Conservation (phyloP, 2,113 vertebrate species). For the Vimba vimba region DNA sequence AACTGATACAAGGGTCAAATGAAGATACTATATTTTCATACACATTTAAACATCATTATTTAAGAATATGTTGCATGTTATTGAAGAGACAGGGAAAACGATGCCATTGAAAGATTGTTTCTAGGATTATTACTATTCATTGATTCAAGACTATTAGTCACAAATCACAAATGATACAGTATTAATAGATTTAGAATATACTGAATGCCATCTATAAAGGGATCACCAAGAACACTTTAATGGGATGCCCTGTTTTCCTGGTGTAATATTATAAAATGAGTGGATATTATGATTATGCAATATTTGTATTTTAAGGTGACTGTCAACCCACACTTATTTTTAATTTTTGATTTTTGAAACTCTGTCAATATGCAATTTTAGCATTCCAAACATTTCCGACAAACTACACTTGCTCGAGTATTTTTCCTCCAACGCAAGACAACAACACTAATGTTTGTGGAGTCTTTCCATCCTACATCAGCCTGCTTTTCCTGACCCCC, state of each 20-base stretch:
- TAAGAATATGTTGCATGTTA: background rate
- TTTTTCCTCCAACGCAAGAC: background rate
- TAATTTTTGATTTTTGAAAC: background rate
- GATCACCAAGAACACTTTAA: background rate
- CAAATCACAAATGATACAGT: too few relatives aligned
- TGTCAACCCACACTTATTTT: background rate
- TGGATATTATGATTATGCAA: background rate
- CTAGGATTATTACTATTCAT: background rate
- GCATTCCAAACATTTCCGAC: background rate
- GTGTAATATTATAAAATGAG: background rate
- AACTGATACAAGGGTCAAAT: background rate
- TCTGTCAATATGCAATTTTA: background rate
- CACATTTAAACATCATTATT: background rate
- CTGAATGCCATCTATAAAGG: background rate
- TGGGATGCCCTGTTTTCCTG: background rate
- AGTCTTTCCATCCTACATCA: constrained; percentile 36
- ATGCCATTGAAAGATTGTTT: background rate
- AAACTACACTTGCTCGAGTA: background rate
- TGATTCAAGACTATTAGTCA: background rate
- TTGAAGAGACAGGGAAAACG: background rate
- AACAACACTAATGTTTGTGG: background rate
- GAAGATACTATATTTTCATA: background rate
- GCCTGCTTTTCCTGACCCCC: constrained; percentile 7
- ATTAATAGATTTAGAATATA: too few relatives aligned
- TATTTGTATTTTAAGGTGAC: background rate